phyloP scores from a whole-genome alignment of 1,140 invertebrate species.

The Lepidostoma basale region DNA sequence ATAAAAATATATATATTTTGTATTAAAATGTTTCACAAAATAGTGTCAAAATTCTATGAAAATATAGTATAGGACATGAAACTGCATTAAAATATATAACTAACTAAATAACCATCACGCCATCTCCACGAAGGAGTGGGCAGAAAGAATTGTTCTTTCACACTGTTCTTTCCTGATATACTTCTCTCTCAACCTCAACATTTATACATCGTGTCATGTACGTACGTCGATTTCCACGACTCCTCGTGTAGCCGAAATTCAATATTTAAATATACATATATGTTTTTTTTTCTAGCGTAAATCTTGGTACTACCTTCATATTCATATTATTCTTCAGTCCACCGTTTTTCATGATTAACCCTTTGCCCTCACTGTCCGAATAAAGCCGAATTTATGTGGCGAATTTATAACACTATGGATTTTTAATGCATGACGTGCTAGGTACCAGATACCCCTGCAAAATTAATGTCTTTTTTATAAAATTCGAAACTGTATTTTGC shows the following conservation, averaged over 20 bases:
- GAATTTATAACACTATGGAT: constrained; percentile 17
- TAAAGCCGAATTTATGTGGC: constrained; percentile 19
- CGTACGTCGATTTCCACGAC: neutral
- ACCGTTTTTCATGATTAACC: constrained; percentile 13
- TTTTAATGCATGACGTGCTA: constrained; percentile 9
- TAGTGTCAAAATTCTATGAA: too few relatives aligned
- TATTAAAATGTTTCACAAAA: too few relatives aligned
- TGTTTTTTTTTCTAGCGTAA: too few relatives aligned
- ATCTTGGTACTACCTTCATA: too few relatives aligned
- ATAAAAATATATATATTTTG: too few relatives aligned
- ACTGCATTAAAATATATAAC: too few relatives aligned
- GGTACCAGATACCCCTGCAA: neutral
- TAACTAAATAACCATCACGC: too few relatives aligned
- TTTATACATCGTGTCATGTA: neutral
- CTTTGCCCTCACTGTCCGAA: neutral
- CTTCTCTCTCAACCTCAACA: neutral
- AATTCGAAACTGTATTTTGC: too few relatives aligned
- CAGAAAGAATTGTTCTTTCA: too few relatives aligned
- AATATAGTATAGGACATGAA: too few relatives aligned
- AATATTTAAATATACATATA: too few relatives aligned
- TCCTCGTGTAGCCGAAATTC: neutral
- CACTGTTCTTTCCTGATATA: neutral
- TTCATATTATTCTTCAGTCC: constrained; percentile 1
- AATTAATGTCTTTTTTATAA: constrained; percentile 4
- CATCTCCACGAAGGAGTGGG: too few relatives aligned